Percentiles rank a stretch among this genome's conserved stretches.
Evolutionary conservation across 2,113 vertebrate genomes (phyloP).

Genomic region (Siniperca knerii): DNA sequence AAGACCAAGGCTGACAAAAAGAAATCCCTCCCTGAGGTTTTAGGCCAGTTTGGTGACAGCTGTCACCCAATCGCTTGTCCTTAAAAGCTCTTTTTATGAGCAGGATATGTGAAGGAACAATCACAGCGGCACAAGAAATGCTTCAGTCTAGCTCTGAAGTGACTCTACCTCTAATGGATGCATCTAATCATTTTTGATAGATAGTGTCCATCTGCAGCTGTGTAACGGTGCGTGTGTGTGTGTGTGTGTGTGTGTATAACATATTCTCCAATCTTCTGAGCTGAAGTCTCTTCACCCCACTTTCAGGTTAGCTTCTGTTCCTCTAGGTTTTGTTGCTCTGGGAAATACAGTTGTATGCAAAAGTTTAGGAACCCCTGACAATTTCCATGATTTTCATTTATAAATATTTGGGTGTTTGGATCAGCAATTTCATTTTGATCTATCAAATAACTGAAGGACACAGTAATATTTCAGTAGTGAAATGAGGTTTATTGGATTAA

Average conservation of each 20-base stretch:
- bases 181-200: slow-evolving; percentile 39
- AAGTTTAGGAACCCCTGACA: too few species aligned
- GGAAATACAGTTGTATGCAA: too few species aligned
- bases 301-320: neutral
- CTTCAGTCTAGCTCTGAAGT: slow-evolving; percentile 29
- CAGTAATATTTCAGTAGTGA: too few species aligned
- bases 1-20: slow-evolving; percentile 40
- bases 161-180: slow-evolving; percentile 38
- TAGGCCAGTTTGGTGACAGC: slow-evolving; percentile 50
- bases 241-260: neutral
- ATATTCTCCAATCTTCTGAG: neutral
- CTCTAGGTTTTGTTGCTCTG: neutral
- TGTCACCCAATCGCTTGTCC: slow-evolving; percentile 51
- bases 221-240: neutral
- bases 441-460: too few species aligned
- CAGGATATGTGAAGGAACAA: slow-evolving; percentile 25
- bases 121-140: slow-evolving; percentile 18
- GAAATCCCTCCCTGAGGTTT: slow-evolving; percentile 43
- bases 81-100: slow-evolving; percentile 64
- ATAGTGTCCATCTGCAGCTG: slow-evolving; percentile 32
- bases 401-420: too few species aligned
- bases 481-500: too few species aligned
- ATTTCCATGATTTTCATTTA: too few species aligned
- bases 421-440: too few species aligned
- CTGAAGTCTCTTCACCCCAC: neutral